Base-by-base conservation (phyloP, 2,113 vertebrate genomes). In the Glaucomys volans region DNA sequence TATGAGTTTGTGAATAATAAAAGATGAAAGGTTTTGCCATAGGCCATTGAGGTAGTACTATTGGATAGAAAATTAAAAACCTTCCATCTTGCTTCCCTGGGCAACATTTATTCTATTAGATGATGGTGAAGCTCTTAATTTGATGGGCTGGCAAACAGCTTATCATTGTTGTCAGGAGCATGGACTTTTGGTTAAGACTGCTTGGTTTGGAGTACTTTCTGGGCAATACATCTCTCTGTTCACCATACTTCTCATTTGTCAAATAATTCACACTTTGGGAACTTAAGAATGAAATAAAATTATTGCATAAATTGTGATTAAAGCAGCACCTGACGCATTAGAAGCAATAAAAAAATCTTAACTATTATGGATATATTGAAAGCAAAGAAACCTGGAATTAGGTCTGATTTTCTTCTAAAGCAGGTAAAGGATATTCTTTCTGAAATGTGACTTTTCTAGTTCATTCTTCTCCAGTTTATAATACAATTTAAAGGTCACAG, bases 381-480 rank as follows among this genome's bases (percentile, higher is more conserved):
- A 75, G 17, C 11, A 89, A 84, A 82, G 32, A 94, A 90, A 18
- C 2, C 4, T 32, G 72, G 74, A 8, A 71, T 69, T 72, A 9
- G 64, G 37, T 77, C 16, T 12, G 22, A 62, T 47, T 79, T 89
- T 87, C 28, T n/a, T 86, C 52, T 77, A 17, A 74, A 32, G 37
- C 76, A 47, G 20, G 1, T 37, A 94, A 84, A 47, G 35, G 37
- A 17, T n/a, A 79, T 64, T 66, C 28, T 91, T 86, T 86, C 35
- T 52, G 20, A 86, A 96, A 84, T 82, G 26, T 71, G 80, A 88
- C 67, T 95, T 86, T 82, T 52, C 42, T 40, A 92, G 47, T 50
- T 84, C 50, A 59, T 80, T 79, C 54, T 87, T 94, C 26, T 94
- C 20, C 37, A 80, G 32, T 14, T 89, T 84, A 64, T 88, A 83